phyloP scores from a whole-genome alignment of 2,888 invertebrate species.

The Notodromas monacha region DNA sequence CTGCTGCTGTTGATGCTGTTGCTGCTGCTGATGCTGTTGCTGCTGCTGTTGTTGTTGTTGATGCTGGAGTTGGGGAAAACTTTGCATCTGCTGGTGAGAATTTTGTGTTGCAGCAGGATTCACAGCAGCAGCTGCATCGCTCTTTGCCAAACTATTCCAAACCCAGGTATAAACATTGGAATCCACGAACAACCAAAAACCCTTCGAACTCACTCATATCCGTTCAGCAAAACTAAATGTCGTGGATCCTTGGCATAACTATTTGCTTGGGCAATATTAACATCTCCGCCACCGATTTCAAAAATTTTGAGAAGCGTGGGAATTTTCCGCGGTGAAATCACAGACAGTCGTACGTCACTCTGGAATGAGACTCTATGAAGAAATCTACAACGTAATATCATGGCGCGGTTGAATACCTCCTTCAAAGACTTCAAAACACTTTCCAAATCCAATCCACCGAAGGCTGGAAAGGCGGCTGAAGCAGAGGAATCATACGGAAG shows the following conservation, averaged over 20 bases:
- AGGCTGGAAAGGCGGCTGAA: conserved; percentile 32
- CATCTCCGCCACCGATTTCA: conserved; percentile 61
- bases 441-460: too few species aligned
- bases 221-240: conserved; percentile 40
- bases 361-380: conserved; percentile 15
- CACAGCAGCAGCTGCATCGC: conserved; percentile 1
- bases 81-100: too few species aligned
- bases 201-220: conserved; percentile 27
- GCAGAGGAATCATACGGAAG: conserved; percentile 63
- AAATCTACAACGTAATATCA: too few species aligned
- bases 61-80: too few species aligned
- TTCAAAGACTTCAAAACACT: too few species aligned
- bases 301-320: conserved; percentile 51
- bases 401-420: too few species aligned
- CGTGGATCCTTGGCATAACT: conserved; percentile 67
- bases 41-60: conserved; percentile 7
- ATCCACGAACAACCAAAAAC: too few species aligned
- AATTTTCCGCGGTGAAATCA: conserved; percentile 59
- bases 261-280: conserved; percentile 39
- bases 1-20: conserved; percentile 13
- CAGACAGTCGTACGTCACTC: conserved; percentile 49
- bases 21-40: too few species aligned
- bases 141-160: neutral
- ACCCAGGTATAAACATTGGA: too few species aligned
- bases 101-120: too few species aligned